Evolutionary conservation across 2,113 vertebrate genomes (phyloP).

Genomic region (Dermatemys mawii): DNA sequence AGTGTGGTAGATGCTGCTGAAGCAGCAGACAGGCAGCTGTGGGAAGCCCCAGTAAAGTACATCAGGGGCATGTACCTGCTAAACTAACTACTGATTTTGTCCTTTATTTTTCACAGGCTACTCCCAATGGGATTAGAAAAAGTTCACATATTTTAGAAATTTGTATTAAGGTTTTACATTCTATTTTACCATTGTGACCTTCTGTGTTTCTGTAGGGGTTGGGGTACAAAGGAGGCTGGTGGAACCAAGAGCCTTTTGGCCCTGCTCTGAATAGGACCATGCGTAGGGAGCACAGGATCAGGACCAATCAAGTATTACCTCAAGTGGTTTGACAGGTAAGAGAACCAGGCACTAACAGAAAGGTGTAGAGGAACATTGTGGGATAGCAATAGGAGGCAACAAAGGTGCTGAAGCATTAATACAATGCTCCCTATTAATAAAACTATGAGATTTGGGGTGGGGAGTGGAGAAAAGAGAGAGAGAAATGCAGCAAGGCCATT

Average conservation of each 20-base stretch:
- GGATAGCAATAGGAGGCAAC: neutral
- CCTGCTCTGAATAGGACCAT: neutral
- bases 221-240: neutral
- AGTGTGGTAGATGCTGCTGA: slow-evolving; percentile 56
- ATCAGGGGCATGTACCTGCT: slow-evolving; percentile 51
- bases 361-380: accelerated
- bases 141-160: slow-evolving; percentile 40
- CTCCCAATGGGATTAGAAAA: slow-evolving; percentile 36
- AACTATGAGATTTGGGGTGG: neutral
- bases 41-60: slow-evolving; percentile 41
- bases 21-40: slow-evolving; percentile 64
- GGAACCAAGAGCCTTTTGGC: neutral
- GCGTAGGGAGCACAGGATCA: neutral
- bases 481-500: neutral
- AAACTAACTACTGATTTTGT: slow-evolving; percentile 54
- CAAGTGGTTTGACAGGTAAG: neutral
- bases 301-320: neutral
- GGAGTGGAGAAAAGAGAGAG: too few species aligned
- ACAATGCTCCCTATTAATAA: neutral
- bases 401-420: neutral
- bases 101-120: slow-evolving; percentile 62
- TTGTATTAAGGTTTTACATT: neutral
- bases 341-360: neutral
- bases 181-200: neutral
- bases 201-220: neutral